Base-by-base conservation (phyloP, 1,140 invertebrate genomes). In the Tetranychus urticae region DNA sequence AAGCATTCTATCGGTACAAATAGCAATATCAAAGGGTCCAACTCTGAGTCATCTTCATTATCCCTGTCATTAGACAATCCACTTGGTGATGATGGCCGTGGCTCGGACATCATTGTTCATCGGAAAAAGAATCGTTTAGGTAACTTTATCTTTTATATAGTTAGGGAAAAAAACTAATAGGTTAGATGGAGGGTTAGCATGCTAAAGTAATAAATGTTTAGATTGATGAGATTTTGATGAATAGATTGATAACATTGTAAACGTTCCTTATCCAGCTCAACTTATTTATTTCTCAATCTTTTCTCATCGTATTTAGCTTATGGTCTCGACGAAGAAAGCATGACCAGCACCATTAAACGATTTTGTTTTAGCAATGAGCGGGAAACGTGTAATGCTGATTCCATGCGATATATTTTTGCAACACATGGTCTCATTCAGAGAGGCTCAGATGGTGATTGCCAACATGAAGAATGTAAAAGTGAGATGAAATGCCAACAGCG, bases 61-160 rank as follows among this genome's bases (percentile, higher is more conserved):
- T 33, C 54, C 23, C 33, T 55, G 23, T 14, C 56, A 57, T 13
- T 57, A 34, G 13, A 39, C 45, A 13, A 58, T 45, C n/a, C 57
- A 33, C 36, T 45, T 45, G 33, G 58, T 34, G 64, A 65, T 33
- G 56, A 57, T 35, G 12, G 61, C n/a, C 45, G 62, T 48, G 39
- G 39, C 10, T 61, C 58, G 14, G n/a, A 61, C 7, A 63, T 61
- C 10, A 61, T 63, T 34, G 61, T 62, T 10, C 66, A 67, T 55
- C 62, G 65, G 12, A 68, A 68, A 50, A 68, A 68, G 56, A 68
- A 67, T 59, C 59, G 67, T 14, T 58, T 66, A 47, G 46, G 46
- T 47, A 47, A 47, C 12, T 3, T 3, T n/a, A 8, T 47, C 13
- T 47, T 8, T 47, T 47, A 14, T 8, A n/a, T 3, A n/a, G 3